Evolutionary conservation across 2,797 vertebrate species (phyloP), one percentile per base, ranked within the genome.

Genomic region (Oceanodroma leucorhoa): DNA sequence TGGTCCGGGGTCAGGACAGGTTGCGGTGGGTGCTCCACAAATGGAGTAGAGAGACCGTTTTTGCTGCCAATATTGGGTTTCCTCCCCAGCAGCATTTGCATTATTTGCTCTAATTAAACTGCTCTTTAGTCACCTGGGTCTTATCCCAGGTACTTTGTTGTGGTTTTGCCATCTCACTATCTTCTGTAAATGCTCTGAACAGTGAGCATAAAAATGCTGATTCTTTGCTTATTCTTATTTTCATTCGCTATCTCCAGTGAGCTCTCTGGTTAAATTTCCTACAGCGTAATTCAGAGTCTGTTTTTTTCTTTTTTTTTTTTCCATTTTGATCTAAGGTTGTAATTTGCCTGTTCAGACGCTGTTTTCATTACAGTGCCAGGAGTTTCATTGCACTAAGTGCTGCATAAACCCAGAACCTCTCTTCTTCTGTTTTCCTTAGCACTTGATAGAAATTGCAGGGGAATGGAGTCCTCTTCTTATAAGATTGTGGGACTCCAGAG

Each of bases 31-130:
- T 9, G 34, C 58, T 70, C 30, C 32, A 23, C 78, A 46, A 12
- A 34, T 32, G 7, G 36, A 64, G 26, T 6, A 61, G 32, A 8
- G 22, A 14, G 41, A 1, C 51, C 0, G 0, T 9, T 36, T n/a
- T 14, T 57, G 73, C 36, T 76, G 75, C 71, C 26, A 13, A 3
- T 24, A 5, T 11, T 45, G 32, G 8, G 19, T 76, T 82, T 83
- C 27, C 71, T 70, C 65, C 24, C n/a, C 36, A 55, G 72, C 64
- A 88, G 43, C 24, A 6, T 93, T 83, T 46, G 40, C 5, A 5
- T 70, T 70, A 34, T 64, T 48, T 22, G 64, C 57, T 80, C 84
- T 80, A 73, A 85, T 87, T 80, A 43, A 67, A 0, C 71, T 50
- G 50, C 55, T 90, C 27, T 46, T 87, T 41, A 50, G 51, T 70